Base-by-base conservation (phyloP, 2,797 vertebrate species). In the Tangara arthus region DNA sequence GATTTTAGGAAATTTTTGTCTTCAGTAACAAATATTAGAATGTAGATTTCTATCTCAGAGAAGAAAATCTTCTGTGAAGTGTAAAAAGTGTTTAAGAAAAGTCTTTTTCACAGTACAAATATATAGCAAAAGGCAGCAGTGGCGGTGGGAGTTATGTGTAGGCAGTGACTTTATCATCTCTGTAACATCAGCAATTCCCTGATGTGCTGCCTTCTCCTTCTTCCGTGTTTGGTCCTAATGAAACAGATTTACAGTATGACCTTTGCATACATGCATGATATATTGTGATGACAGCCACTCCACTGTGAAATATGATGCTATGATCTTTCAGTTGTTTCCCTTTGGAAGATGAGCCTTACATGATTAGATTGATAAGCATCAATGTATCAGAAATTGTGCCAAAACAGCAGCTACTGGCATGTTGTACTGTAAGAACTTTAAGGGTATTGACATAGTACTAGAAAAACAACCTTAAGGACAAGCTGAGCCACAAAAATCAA, bases 191-290 rank as follows among this genome's bases (percentile, higher is more conserved):
- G 37, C 2, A 5, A 89, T 92, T 94, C 89, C 87, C 73, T 89
- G 15, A 34, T 82, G 78, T 57, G 42, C 70, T 85, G 60, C 57
- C 28, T 87, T 69, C 63, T 79, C 27, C 23, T 71, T 93, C 32
- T 90, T 68, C 68, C 27, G 6, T 78, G 65, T 89, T 94, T 89
- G 84, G 70, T 34, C 94, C 82, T 93, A 88, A 84, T 91, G 77
- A 93, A 95, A 53, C 59, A 95, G 89, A 97, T 95, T 95, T 96
- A 94, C 79, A 92, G 77, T 65, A 71, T 94, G 94, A 95, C 96
- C 94, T 96, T 97, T 96, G 92, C 82, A 86, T 93, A 86, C 44
- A n/a, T 75, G 76, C 61, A 69, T 94, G 96, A 96, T 93, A 93
- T 93, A 96, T 91, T 78, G 69, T 81, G 87, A 91, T 93, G 94